A percentile compares a stretch with the other conserved stretches of the same genome.
phyloP scores from a whole-genome alignment of 2,797 vertebrate genomes.

The Tadarida brasiliensis region DNA sequence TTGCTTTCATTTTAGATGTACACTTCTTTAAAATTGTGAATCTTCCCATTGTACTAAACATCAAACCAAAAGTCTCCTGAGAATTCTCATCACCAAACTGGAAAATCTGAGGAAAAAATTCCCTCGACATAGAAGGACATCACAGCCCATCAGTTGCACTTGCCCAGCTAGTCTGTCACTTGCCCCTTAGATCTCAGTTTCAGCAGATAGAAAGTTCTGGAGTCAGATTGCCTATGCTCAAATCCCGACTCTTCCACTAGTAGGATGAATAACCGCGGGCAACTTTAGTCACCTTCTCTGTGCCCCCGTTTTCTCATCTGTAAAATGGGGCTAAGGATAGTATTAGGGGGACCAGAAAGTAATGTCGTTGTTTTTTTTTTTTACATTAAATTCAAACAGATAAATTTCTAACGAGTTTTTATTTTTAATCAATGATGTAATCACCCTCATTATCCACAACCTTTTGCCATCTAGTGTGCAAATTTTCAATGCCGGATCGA shows the following conservation, averaged over 20 bases:
- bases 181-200: not conserved
- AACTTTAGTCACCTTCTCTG: not conserved
- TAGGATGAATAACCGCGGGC: not conserved
- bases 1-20: not conserved
- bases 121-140: not conserved
- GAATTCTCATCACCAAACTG: slow-evolving; percentile 4
- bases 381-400: too few species aligned
- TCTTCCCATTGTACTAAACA: not conserved
- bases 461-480: too few species aligned
- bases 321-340: not conserved
- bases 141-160: not conserved
- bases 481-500: too few species aligned
- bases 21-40: not conserved
- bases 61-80: slow-evolving; percentile 49
- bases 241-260: not conserved
- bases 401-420: too few species aligned
- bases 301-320: not conserved
- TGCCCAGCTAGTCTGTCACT: not conserved
- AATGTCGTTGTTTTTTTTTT: too few species aligned
- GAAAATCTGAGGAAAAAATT: not conserved
- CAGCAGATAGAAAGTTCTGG: not conserved
- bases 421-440: too few species aligned
- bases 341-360: too few species aligned
- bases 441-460: too few species aligned
- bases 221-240: not conserved